Base-by-base conservation (phyloP, 2,113 vertebrate species). In the Cairina moschata region DNA sequence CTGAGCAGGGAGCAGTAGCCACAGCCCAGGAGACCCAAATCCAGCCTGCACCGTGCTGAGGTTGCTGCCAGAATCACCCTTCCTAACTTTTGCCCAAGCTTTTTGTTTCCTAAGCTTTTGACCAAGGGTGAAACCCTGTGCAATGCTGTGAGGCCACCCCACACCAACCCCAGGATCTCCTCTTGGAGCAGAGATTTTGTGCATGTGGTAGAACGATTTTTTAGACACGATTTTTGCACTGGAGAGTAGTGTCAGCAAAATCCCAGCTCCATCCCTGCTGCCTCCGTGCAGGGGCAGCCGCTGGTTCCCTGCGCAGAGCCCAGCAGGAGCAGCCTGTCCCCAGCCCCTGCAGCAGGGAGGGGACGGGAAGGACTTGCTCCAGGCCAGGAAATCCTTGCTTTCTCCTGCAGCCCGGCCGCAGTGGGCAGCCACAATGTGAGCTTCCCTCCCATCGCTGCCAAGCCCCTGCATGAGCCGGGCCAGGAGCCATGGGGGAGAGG, bases 321-420 rank as follows among this genome's bases (percentile, higher is more conserved):
- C 23, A 2, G 38, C 5, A 8, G 90, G 90, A 93, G 29, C 52
- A 75, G 69, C 91, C 46, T 44, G 67, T 23, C 22, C 66, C 77
- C 52, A 88, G 42, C 56, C 50, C 34, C 55, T 44, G 90, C 78
- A 80, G 77, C 88, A 85, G 90, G 92, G 95, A 95, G 91, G 93
- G 79, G 92, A 91, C 88, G 75, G 95, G 95, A 97, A 96, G 91
- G 69, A 88, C 94, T 77, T 72, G 75, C 91, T 96, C 95, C 28
- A 3, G 94, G 93, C 86, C 95, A 95, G 97, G 97, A 97, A 97
- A 97, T 97, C 97, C 97, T 96, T 78, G 82, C 92, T 93, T 96
- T 97, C 96, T 97, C 91, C 94, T 94, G 55, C 90, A 65, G 91
- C 92, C 4, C 29, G 29, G 79, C 89, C 96, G 7, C 97, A 87